phyloP scores from a whole-genome alignment of 1,140 invertebrate genomes.

The Charaxes varanes region DNA sequence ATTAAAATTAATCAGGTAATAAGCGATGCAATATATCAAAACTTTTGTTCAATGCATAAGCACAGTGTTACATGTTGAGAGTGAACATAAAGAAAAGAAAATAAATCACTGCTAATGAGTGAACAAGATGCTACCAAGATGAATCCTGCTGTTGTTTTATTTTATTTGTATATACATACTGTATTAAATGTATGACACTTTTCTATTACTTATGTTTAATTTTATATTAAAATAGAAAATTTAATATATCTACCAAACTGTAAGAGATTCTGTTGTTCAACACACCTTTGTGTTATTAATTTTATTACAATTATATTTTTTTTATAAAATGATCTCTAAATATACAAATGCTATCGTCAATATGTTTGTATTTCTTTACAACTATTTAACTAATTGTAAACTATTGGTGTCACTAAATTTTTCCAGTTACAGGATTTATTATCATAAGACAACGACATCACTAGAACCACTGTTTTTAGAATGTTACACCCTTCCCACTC shows the following conservation, averaged over 20 bases:
- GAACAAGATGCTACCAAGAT: conserved; percentile 5
- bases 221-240: conserved; percentile 73
- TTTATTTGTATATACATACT: conserved; percentile 28
- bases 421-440: conserved; percentile 40
- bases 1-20: conserved; percentile 40
- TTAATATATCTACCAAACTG: conserved; percentile 64
- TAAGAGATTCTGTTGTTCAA: conserved; percentile 59
- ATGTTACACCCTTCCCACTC: conserved; percentile 24
- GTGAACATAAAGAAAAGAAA: too few species aligned
- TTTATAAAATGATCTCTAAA: conserved; percentile 62
- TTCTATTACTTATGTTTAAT: conserved; percentile 42
- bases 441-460: conserved; percentile 47
- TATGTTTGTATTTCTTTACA: conserved; percentile 45
- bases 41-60: conserved; percentile 14
- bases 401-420: conserved; percentile 64
- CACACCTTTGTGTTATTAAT: conserved; percentile 23
- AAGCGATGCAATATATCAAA: conserved; percentile 20
- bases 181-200: conserved; percentile 24
- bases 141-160: conserved; percentile 28
- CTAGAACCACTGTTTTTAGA: conserved; percentile 29
- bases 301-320: conserved; percentile 24
- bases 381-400: conserved; percentile 50
- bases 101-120: conserved; percentile 4
- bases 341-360: conserved; percentile 65
- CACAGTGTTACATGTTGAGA: too few species aligned